phyloP scores from a whole-genome alignment of 2,888 invertebrate genomes.

The Nebria brevicollis region DNA sequence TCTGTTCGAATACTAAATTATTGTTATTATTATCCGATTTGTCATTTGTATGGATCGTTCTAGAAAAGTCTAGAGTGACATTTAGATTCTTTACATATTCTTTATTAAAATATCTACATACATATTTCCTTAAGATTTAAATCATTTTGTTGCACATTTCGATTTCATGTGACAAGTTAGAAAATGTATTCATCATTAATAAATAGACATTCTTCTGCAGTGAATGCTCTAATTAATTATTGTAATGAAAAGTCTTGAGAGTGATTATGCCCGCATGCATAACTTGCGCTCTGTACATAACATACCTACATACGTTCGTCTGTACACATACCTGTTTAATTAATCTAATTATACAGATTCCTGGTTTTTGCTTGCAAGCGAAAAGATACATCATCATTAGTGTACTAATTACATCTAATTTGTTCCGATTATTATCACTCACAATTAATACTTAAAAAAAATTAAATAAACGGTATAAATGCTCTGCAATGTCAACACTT shows the following conservation, averaged over 20 bases:
- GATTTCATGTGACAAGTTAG: too few species aligned
- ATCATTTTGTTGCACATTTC: too few species aligned
- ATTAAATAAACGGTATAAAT: conserved; percentile 16
- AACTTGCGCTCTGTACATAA: not conserved
- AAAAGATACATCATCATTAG: conserved; percentile 46
- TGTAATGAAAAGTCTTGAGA: conserved; percentile 21
- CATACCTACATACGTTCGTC: not conserved
- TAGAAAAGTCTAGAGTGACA: not conserved
- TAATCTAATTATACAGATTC: conserved; percentile 45
- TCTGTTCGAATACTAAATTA: not conserved
- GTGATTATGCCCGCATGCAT: conserved; percentile 36
- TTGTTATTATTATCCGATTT: not conserved
- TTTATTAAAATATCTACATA: not conserved
- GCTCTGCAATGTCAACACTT: conserved; percentile 23
- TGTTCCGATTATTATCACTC: conserved; percentile 42
- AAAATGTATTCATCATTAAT: not conserved
- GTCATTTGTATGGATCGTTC: not conserved
- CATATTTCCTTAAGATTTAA: too few species aligned
- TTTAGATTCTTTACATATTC: not conserved
- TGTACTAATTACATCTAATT: conserved; percentile 40
- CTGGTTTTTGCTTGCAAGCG: conserved; percentile 28
- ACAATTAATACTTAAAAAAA: conserved; percentile 13
- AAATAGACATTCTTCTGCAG: conserved; percentile 22
- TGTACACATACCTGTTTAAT: conserved; percentile 43
- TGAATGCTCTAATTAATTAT: conserved; percentile 40